A percentile compares a stretch with the other conserved stretches of the same genome.
These are phyloP conservation scores for Panzeria rudis DNA, from an alignment of 2,888 invertebrate species.

Conservation along the genomic window DNA sequence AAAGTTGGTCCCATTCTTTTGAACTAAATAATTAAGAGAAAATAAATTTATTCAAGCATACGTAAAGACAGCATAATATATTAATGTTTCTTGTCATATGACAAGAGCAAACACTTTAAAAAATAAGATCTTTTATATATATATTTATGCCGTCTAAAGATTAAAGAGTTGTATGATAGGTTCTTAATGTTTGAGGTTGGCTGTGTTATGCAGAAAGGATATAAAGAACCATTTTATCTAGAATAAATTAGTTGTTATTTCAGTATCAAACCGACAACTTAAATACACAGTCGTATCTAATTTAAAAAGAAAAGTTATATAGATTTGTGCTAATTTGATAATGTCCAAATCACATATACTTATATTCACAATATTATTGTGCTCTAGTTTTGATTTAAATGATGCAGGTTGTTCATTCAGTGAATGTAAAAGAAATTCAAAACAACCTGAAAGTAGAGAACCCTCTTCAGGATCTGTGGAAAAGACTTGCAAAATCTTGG, in stretches of 20 bases:
- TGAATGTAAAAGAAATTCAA: slow-evolving; percentile 42
- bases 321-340: slow-evolving; percentile 2
- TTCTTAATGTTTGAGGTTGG: slow-evolving; percentile 41
- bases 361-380: slow-evolving; percentile 47
- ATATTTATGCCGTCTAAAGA: background rate
- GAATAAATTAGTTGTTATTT: slow-evolving; percentile 53
- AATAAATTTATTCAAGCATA: background rate
- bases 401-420: slow-evolving; percentile 16
- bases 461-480: slow-evolving; percentile 7
- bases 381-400: slow-evolving; percentile 31
- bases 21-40: background rate
- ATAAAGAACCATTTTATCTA: slow-evolving; percentile 30
- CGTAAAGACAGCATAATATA: background rate
- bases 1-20: background rate
- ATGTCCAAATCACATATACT: slow-evolving; percentile 39
- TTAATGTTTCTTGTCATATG: background rate
- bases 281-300: too few relatives aligned
- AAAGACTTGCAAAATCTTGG: slow-evolving; percentile 86
- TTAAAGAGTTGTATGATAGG: slow-evolving; percentile 15
- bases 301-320: slow-evolving; percentile 6
- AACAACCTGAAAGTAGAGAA: slow-evolving; percentile 12
- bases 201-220: background rate
- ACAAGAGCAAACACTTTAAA: slow-evolving; percentile 37
- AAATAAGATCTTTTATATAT: slow-evolving; percentile 45
- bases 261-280: slow-evolving; percentile 7